Conservation (phyloP, 2,797 vertebrate species). For the Manis pentadactyla region DNA sequence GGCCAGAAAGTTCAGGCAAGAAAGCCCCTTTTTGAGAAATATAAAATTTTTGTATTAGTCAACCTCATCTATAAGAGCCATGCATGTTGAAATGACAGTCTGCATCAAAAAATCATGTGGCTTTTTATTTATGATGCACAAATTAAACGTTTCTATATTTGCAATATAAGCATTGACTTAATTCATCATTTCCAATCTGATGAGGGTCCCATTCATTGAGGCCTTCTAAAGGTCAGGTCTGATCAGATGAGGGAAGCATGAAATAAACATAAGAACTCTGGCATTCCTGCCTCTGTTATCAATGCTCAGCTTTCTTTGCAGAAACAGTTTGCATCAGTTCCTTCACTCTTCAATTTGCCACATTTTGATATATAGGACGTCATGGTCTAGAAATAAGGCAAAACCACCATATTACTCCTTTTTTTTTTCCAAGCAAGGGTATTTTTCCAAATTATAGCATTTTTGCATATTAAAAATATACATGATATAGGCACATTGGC, state of each 20-base stretch:
- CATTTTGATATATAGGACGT: not conserved
- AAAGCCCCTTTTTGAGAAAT: not conserved
- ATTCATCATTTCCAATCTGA: conserved; percentile 68
- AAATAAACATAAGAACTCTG: not conserved
- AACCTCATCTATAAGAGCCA: not conserved
- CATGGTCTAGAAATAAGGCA: conserved; percentile 5
- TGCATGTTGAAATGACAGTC: not conserved
- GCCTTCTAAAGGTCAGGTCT: conserved; percentile 66
- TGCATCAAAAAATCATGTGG: conserved; percentile 17
- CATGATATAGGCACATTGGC: not conserved
- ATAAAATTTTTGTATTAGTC: not conserved
- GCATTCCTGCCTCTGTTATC: not conserved
- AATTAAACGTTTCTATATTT: conserved; percentile 78
- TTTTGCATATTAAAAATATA: conserved; percentile 48
- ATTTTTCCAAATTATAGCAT: conserved; percentile 14
- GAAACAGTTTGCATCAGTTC: not conserved
- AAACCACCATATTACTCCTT: not conserved
- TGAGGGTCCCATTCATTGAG: not conserved
- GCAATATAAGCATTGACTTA: conserved; percentile 77
- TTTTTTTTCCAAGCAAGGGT: not conserved
- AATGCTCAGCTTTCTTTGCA: not conserved
- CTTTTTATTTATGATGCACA: conserved; percentile 73
- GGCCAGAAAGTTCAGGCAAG: not conserved
- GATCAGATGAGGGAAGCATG: not conserved
- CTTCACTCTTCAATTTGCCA: not conserved